Evolutionary conservation across 2,888 invertebrate species (phyloP).

Genomic region (Anthrax anthrax): DNA sequence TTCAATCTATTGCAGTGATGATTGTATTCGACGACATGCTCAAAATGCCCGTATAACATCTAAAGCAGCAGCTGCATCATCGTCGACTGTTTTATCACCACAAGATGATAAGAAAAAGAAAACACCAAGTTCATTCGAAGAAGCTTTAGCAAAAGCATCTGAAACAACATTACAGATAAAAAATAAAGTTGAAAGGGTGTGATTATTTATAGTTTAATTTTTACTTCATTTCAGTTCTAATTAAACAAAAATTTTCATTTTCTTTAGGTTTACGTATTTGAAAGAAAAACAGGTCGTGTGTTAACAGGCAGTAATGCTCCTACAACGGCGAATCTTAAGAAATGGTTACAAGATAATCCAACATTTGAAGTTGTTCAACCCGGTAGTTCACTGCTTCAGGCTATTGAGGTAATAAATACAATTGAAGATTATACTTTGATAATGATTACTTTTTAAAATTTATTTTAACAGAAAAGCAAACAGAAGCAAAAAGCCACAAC

Average conservation of each 20-base stretch:
- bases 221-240: too few species aligned
- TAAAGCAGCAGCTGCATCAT: conserved; percentile 18
- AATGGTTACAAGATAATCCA: conserved; percentile 77
- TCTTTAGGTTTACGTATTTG: conserved; percentile 58
- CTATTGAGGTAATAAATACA: conserved; percentile 21
- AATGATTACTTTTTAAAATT: neutral
- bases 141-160: conserved; percentile 22
- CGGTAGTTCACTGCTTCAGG: conserved; percentile 37
- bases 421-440: too few species aligned
- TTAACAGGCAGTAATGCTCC: conserved; percentile 71
- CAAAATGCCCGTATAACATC: conserved; percentile 41
- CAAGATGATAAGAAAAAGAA: conserved; percentile 25
- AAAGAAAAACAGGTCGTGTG: conserved; percentile 60
- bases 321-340: conserved; percentile 58
- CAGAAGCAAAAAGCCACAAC: conserved; percentile 3
- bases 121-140: conserved; percentile 30
- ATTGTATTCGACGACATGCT: conserved; percentile 74
- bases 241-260: too few species aligned
- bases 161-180: conserved; percentile 22
- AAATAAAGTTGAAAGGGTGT: conserved; percentile 27
- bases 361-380: conserved; percentile 71
- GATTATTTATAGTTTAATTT: too few species aligned
- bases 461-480: conserved; percentile 8
- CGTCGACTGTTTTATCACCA: conserved; percentile 10
- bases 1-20: conserved; percentile 80